These are phyloP conservation scores for Drosophila quasianomalipes DNA, from an alignment of 2,888 invertebrate genomes.

Conservation along the genomic window DNA sequence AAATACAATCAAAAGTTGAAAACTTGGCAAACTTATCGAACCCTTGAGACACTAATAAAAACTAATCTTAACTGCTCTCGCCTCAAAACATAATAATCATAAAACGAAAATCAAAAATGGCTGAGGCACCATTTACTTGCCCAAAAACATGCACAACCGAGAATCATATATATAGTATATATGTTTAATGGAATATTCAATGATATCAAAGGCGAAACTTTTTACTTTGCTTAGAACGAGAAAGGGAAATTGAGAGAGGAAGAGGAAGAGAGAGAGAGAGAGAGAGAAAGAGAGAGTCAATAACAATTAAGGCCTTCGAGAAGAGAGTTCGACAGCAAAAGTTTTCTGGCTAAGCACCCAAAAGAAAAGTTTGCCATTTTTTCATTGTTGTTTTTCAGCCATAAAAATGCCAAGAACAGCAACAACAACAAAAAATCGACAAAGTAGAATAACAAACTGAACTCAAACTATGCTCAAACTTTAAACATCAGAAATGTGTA, in stretches of 20 bases:
- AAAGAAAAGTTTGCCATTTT: conserved; percentile 37
- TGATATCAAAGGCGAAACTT: conserved; percentile 28
- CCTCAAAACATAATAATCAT: conserved; percentile 49
- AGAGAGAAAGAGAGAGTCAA: conserved; percentile 62
- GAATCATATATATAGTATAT: conserved; percentile 8
- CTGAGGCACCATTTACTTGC: conserved; percentile 47
- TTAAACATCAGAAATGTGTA: conserved; percentile 45
- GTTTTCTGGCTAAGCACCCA: conserved; percentile 36
- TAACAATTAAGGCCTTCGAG: conserved; percentile 67
- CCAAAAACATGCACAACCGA: conserved; percentile 27
- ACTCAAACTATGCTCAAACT: conserved; percentile 65
- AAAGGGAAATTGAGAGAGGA: neutral
- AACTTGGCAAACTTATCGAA: conserved; percentile 16
- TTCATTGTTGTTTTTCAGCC: conserved; percentile 3
- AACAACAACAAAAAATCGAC: neutral
- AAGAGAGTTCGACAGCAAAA: conserved; percentile 27
- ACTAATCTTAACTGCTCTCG: conserved; percentile 7
- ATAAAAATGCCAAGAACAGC: conserved; percentile 41
- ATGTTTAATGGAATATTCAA: conserved; percentile 42
- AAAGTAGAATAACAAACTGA: conserved; percentile 4
- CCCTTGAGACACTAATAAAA: conserved; percentile 25
- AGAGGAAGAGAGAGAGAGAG: conserved; percentile 25
- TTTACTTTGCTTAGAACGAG: neutral
- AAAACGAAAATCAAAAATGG: conserved; percentile 25
- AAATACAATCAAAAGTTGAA: conserved; percentile 12